Conservation (phyloP, 2,797 vertebrate species). For the Sternarchorhynchus goeldii region DNA sequence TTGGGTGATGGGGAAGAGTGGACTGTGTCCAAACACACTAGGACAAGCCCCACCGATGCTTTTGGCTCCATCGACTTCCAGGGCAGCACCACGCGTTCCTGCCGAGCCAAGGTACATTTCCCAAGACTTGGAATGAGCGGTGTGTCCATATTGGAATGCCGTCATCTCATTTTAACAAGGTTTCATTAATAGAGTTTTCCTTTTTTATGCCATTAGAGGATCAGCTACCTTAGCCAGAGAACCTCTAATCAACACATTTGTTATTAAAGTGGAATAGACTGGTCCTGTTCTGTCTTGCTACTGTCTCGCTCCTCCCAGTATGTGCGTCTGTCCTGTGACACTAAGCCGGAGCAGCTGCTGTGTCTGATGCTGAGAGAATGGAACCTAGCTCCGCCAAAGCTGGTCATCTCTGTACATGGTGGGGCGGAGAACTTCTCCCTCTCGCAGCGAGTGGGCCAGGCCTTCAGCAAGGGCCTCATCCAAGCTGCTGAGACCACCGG, state of each 20-base stretch:
- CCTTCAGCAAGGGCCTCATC: constrained; percentile 90
- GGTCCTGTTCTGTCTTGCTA: neutral
- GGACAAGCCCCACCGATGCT: constrained; percentile 84
- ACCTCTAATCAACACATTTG: too few relatives aligned
- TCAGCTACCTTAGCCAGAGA: too few relatives aligned
- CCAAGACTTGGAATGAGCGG: neutral
- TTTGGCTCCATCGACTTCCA: constrained; percentile 94
- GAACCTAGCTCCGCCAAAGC: constrained; percentile 94
- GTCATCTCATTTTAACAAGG: too few relatives aligned
- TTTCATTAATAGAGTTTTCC: too few relatives aligned
- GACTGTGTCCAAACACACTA: constrained; percentile 86
- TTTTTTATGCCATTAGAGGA: too few relatives aligned
- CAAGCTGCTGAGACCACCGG: constrained; percentile 91
- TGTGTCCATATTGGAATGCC: too few relatives aligned
- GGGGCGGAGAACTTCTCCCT: constrained; percentile 90
- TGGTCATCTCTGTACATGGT: constrained; percentile 91
- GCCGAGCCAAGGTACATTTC: constrained; percentile 87
- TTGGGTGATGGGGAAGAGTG: constrained; percentile 76
- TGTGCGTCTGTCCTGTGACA: constrained; percentile 88
- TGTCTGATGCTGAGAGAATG: constrained; percentile 92
- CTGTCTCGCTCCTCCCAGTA: constrained; percentile 77
- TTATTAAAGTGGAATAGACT: too few relatives aligned
- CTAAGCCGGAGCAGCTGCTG: constrained; percentile 82
- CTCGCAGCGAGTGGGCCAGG: constrained; percentile 82
- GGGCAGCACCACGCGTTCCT: constrained; percentile 86